Evolutionary conservation across 2,888 invertebrate species (phyloP), one percentile per base, ranked within the genome.

Genomic region (Augochlorella aurata): DNA sequence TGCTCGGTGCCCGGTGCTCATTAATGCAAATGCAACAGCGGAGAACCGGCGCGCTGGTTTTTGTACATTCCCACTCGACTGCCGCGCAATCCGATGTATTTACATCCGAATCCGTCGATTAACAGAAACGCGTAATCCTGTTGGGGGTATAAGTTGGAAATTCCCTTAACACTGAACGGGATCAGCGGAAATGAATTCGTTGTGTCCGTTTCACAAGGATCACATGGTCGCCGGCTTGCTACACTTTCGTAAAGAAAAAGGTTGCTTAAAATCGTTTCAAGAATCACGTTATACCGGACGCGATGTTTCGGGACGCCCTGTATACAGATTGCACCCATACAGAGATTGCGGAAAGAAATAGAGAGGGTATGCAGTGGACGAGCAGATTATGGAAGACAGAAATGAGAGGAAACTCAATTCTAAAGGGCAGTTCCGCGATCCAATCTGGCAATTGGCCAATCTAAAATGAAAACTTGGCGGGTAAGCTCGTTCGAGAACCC

Each of bases 371-470:
- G 72, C 58, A 70, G 67, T 45, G 79, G 77, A 73, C 79, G 74
- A 67, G 68, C 73, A 86, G 82, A 82, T 82, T 76, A 84, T 74
- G 54, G 77, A 83, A 67, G 72, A 77, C 72, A 49, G 77, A 66
- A 77, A 74, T 58, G 83, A 75, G 75, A n/a, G 74, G 50, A 87
- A 89, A 87, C 83, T 87, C 81, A 78, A 85, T 89, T 82, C 71
- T 58, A 74, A 69, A 75, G 82, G 79, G 81, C 82, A 84, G 83
- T 82, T 84, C 79, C 83, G 85, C 87, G 82, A 85, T 82, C 82
- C 84, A 79, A 74, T 77, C 82, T 88, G 88, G 88, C 88, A 74
- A 72, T 67, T 69, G 72, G 88, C 88, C 88, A 89, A 80, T 65
- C 68, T 74, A 79, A 84, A 83, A 84, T 84, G 88, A 87, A 85